A percentile compares a stretch with the other conserved stretches of the same genome.
These are phyloP conservation scores for Oreochromis niloticus DNA, from an alignment of 2,113 vertebrate genomes.

Conservation along the genomic window DNA sequence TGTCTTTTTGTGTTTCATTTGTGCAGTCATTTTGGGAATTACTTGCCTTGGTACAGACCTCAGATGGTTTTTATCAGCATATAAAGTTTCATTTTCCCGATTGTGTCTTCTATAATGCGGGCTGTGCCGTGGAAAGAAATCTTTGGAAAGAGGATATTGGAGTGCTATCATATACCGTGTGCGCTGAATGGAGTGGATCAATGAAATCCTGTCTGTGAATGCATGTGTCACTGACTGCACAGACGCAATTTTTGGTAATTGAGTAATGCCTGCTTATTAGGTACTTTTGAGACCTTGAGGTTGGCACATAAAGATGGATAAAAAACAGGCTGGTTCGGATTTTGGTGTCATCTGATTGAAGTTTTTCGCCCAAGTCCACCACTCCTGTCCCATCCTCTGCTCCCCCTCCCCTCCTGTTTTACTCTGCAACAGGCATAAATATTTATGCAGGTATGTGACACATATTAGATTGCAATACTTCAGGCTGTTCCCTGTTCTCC, in stretches of 20 bases:
- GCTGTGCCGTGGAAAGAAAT: not conserved
- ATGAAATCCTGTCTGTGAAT: not conserved
- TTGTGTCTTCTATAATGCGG: not conserved
- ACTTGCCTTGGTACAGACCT: not conserved
- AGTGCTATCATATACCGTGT: not conserved
- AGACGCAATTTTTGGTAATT: not conserved
- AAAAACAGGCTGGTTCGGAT: slow-evolving; percentile 13
- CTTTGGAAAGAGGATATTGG: not conserved
- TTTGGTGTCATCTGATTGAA: slow-evolving; percentile 58
- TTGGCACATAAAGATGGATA: not conserved
- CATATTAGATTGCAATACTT: slow-evolving; percentile 75
- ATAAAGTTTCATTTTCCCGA: not conserved
- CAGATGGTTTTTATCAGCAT: not conserved
- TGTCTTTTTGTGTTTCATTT: not conserved
- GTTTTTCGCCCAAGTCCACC: slow-evolving; percentile 49
- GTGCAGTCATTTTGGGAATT: not conserved
- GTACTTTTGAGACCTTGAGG: not conserved
- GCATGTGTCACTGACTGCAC: not conserved
- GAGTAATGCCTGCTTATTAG: not conserved
- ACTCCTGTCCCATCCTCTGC: slow-evolving; percentile 22
- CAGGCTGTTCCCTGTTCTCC: slow-evolving; percentile 71
- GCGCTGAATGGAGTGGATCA: not conserved
- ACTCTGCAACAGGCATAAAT: slow-evolving; percentile 69
- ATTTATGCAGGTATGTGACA: slow-evolving; percentile 77
- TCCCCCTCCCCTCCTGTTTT: slow-evolving; percentile 6